Evolutionary conservation across 2,113 vertebrate species (phyloP).

Genomic region (Vidua chalybeata): DNA sequence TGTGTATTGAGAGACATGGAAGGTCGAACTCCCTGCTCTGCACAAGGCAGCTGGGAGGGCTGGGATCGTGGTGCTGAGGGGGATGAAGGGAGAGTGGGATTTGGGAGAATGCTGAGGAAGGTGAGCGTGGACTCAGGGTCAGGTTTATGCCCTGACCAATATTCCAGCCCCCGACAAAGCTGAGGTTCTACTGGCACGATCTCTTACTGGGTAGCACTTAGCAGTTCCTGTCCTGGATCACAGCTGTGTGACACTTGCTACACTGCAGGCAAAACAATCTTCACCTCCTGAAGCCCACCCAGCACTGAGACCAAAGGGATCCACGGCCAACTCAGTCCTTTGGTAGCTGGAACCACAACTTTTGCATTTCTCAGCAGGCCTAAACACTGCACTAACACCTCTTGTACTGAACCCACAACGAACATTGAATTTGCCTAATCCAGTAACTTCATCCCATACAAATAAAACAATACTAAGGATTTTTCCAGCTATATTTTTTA

Average conservation of each 20-base stretch:
- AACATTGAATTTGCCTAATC: background rate
- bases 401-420: background rate
- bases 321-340: background rate
- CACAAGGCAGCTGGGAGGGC: background rate
- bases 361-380: constrained; percentile 47
- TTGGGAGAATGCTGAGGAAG: background rate
- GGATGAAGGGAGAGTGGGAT: background rate
- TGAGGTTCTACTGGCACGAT: background rate
- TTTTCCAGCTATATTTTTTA: background rate
- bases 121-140: accelerated
- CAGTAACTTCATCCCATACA: background rate
- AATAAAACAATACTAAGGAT: background rate
- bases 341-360: background rate
- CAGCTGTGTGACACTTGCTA: background rate
- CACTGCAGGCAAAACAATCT: background rate
- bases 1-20: accelerated
- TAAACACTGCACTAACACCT: constrained; percentile 7
- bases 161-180: background rate
- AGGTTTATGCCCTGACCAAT: background rate
- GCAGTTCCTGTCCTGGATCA: background rate
- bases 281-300: background rate
- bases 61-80: background rate
- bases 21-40: background rate
- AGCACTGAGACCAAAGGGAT: background rate
- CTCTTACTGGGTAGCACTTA: background rate